A percentile compares a stretch with the other conserved stretches of the same genome.
phyloP scores from a whole-genome alignment of 2,113 vertebrate species.

The Hemiscyllium ocellatum region DNA sequence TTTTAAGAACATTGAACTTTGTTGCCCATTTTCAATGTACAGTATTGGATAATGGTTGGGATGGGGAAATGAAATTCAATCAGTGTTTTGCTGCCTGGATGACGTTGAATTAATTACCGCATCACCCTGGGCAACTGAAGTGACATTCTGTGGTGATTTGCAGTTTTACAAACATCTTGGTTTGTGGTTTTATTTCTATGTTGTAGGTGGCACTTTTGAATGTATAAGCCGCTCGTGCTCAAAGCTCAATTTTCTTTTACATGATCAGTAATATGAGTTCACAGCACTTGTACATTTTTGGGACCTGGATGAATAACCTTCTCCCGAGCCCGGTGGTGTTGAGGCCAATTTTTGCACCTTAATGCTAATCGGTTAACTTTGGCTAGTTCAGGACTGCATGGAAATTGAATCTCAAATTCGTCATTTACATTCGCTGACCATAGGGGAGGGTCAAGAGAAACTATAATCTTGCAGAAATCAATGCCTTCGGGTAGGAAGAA shows the following conservation, averaged over 20 bases:
- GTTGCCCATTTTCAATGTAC: background rate
- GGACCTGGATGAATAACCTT: background rate
- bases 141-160: constrained; percentile 6
- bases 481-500: background rate
- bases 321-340: background rate
- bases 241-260: background rate
- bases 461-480: background rate
- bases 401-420: background rate
- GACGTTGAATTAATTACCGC: background rate
- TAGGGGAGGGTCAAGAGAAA: background rate
- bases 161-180: background rate
- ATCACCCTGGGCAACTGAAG: background rate
- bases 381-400: background rate
- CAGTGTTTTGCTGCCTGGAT: background rate
- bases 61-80: constrained; percentile 17
- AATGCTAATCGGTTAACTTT: background rate
- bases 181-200: background rate
- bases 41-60: background rate
- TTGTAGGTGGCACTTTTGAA: background rate
- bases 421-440: background rate
- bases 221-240: background rate
- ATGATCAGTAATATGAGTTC: background rate
- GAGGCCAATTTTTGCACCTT: background rate
- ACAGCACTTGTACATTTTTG: background rate
- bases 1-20: background rate